phyloP scores from a whole-genome alignment of 2,888 invertebrate genomes.

The Synergus gifuensis region DNA sequence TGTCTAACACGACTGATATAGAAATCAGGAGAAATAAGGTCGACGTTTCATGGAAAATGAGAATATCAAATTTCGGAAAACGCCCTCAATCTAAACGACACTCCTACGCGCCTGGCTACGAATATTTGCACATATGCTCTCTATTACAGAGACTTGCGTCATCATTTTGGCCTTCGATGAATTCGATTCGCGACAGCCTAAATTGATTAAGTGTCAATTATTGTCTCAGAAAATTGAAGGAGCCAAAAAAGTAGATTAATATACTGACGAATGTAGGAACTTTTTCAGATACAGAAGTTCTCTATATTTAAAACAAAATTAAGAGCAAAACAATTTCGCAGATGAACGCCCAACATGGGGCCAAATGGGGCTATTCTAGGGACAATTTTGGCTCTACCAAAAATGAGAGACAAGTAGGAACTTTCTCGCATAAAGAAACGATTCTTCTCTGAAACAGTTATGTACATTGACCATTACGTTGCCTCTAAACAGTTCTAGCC shows the following conservation, averaged over 20 bases:
- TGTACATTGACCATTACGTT: not conserved
- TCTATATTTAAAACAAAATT: not conserved
- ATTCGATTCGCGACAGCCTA: not conserved
- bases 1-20: too few species aligned
- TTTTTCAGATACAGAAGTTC: not conserved
- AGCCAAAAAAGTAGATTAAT: not conserved
- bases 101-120: not conserved
- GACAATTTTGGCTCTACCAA: not conserved
- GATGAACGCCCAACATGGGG: too few species aligned
- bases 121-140: conserved; percentile 10
- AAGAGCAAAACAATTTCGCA: not conserved
- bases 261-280: not conserved
- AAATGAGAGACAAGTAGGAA: not conserved
- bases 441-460: not conserved
- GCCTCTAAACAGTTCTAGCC: not conserved
- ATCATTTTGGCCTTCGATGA: not conserved
- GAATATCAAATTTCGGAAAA: conserved; percentile 12
- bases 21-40: not conserved
- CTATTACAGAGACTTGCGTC: not conserved
- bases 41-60: not conserved
- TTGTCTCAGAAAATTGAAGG: not conserved
- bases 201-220: not conserved
- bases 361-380: too few species aligned
- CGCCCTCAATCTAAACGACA: conserved; percentile 4
- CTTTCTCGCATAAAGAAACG: not conserved